Percentiles rank a stretch among this genome's conserved stretches.
phyloP scores from a whole-genome alignment of 2,113 vertebrate species.

The Brachirus orientalis region DNA sequence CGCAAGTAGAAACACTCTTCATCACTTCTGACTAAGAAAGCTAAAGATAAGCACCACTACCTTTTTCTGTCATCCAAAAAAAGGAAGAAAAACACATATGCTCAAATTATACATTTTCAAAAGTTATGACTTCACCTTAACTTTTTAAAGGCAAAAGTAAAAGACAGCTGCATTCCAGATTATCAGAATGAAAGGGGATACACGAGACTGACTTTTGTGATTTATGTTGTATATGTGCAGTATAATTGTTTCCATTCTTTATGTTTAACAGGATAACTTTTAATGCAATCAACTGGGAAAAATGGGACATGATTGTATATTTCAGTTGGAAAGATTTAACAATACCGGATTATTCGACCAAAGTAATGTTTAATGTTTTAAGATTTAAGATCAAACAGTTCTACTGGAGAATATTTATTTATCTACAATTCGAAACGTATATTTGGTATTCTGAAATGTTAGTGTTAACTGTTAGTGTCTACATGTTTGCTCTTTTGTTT shows the following conservation, averaged over 20 bases:
- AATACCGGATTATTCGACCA: too few species aligned
- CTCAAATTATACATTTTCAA: too few species aligned
- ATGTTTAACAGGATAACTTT: background rate
- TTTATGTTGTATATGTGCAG: background rate
- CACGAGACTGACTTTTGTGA: background rate
- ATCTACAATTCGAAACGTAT: too few species aligned
- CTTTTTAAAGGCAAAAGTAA: background rate
- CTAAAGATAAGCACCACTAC: background rate
- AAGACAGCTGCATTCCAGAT: constrained; percentile 16
- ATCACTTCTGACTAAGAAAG: too few species aligned
- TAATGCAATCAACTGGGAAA: background rate
- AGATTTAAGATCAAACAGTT: too few species aligned
- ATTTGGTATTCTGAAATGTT: too few species aligned
- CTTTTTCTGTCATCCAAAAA: background rate
- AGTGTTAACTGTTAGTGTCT: background rate
- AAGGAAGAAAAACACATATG: too few species aligned
- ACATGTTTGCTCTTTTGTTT: background rate
- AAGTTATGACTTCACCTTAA: background rate
- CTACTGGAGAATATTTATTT: too few species aligned
- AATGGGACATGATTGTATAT: background rate
- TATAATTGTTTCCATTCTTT: constrained; percentile 10
- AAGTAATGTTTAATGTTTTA: too few species aligned
- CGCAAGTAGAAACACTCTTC: too few species aligned
- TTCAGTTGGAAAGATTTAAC: background rate
- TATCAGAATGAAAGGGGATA: constrained; percentile 8